Conservation (phyloP, 2,797 vertebrate species). For the Microcaecilia unicolor region DNA sequence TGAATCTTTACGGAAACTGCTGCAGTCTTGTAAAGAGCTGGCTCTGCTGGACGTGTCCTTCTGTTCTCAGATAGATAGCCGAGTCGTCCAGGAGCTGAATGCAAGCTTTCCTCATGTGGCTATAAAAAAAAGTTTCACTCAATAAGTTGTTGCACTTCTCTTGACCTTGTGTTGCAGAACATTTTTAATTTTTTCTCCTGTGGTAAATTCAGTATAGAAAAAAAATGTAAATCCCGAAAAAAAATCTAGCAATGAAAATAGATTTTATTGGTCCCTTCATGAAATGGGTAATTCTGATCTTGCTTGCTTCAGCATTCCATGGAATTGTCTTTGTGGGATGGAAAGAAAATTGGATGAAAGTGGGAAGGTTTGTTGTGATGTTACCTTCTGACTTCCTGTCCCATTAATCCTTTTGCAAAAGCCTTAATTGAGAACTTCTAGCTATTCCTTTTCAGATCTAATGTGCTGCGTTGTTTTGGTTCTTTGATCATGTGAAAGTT, state of each 20-base stretch:
- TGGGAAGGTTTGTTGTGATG: too few relatives aligned
- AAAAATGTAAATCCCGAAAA: slow-evolving; percentile 10
- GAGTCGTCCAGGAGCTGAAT: slow-evolving; percentile 79
- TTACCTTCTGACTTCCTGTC: too few relatives aligned
- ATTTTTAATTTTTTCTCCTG: too few relatives aligned
- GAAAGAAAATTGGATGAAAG: too few relatives aligned
- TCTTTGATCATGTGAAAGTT: too few relatives aligned
- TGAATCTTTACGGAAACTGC: slow-evolving; percentile 79
- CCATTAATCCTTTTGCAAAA: too few relatives aligned
- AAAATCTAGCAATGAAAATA: slow-evolving; percentile 26
- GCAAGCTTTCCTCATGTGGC: slow-evolving; percentile 80
- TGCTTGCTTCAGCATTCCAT: too few relatives aligned
- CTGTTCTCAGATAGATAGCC: slow-evolving; percentile 92
- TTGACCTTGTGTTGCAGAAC: too few relatives aligned
- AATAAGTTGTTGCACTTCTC: slow-evolving; percentile 58
- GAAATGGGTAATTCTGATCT: slow-evolving; percentile 20
- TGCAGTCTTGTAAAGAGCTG: slow-evolving; percentile 81
- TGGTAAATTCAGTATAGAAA: slow-evolving; percentile 18
- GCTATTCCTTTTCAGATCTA: too few relatives aligned
- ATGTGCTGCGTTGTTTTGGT: too few relatives aligned
- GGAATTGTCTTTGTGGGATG: too few relatives aligned
- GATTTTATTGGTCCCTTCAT: slow-evolving; percentile 9
- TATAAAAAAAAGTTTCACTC: slow-evolving; percentile 97
- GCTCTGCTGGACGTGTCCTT: slow-evolving; percentile 92
- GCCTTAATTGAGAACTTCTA: too few relatives aligned